These are phyloP conservation scores for Sminthurides aquaticus DNA, from an alignment of 2,888 invertebrate species.

Conservation along the genomic window DNA sequence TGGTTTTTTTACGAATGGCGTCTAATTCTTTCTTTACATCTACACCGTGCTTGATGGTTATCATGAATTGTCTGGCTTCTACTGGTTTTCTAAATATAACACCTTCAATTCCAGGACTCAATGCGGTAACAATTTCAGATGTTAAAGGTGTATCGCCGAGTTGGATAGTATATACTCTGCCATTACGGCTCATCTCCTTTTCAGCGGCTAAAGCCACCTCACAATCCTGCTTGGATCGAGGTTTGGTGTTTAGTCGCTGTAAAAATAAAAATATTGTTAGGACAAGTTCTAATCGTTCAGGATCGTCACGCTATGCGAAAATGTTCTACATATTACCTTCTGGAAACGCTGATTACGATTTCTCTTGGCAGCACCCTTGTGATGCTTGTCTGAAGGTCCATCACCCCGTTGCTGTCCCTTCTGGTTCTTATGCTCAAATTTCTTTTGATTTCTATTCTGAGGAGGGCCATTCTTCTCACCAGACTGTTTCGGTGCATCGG, in stretches of 20 bases:
- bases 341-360: conserved; percentile 32
- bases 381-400: conserved; percentile 8
- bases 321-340: conserved; percentile 20
- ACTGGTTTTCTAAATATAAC: conserved; percentile 37
- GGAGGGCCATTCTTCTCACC: not conserved
- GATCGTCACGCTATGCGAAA: not conserved
- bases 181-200: conserved; percentile 25
- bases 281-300: no score
- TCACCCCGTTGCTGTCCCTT: conserved; percentile 22
- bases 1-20: conserved; percentile 28
- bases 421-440: conserved; percentile 17
- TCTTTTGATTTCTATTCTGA: conserved; percentile 1
- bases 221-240: conserved; percentile 28
- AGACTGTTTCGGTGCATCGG: not conserved
- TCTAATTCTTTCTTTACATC: conserved; percentile 41
- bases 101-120: conserved; percentile 32
- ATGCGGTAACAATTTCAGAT: conserved; percentile 23
- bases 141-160: conserved; percentile 31
- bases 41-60: conserved; percentile 34
- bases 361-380: conserved; percentile 23
- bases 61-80: conserved; percentile 35
- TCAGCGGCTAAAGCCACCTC: conserved; percentile 36
- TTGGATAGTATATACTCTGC: conserved; percentile 29
- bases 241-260: conserved; percentile 11
- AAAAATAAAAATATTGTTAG: no score